These are phyloP conservation scores for Pavo muticus DNA, from an alignment of 2,113 vertebrate genomes.

Conservation along the genomic window DNA sequence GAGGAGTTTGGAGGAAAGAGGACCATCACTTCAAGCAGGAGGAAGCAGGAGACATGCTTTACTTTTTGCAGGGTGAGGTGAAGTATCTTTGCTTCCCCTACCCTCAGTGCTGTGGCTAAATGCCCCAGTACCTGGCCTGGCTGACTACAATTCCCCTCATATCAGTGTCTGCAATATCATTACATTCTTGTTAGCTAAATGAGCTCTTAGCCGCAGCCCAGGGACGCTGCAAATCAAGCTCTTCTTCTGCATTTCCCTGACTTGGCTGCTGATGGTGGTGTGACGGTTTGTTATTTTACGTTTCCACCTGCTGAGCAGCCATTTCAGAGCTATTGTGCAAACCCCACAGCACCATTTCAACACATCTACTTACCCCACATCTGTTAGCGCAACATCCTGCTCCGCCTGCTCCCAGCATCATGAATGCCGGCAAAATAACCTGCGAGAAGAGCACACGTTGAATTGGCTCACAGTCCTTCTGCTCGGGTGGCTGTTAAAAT, in stretches of 20 bases:
- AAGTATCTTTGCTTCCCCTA: not conserved
- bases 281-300: not conserved
- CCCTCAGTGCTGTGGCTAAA: not conserved
- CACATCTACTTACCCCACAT: slow-evolving; percentile 69
- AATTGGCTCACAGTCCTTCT: not conserved
- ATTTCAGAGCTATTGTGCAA: slow-evolving; percentile 15
- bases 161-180: not conserved
- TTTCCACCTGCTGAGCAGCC: slow-evolving; percentile 32
- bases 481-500: not conserved
- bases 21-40: not conserved
- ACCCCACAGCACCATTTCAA: not conserved
- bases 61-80: not conserved
- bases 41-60: not conserved
- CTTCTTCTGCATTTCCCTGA: not conserved
- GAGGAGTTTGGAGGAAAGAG: not conserved
- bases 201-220: not conserved
- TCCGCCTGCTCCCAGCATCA: slow-evolving; percentile 72
- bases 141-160: not conserved
- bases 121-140: not conserved
- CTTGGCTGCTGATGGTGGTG: not conserved
- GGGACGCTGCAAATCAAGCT: slow-evolving; percentile 36
- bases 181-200: not conserved
- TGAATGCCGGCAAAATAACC: slow-evolving; percentile 70
- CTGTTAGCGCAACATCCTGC: slow-evolving; percentile 74
- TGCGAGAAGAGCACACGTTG: slow-evolving; percentile 27